phyloP scores from a whole-genome alignment of 2,797 vertebrate species.

The Notolabrus celidotus region DNA sequence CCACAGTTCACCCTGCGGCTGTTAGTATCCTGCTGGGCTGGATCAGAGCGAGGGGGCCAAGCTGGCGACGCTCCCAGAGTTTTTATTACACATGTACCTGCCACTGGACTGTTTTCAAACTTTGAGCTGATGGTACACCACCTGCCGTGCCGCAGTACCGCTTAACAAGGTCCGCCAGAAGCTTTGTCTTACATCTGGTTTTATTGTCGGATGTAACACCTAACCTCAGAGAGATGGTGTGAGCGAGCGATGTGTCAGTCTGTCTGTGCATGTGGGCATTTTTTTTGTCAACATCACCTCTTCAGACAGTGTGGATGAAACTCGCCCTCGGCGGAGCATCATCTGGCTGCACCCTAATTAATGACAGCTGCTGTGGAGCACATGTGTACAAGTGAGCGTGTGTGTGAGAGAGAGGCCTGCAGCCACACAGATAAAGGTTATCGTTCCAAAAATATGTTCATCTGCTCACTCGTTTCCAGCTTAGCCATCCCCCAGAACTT shows the following conservation, averaged over 20 bases:
- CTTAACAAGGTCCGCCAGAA: constrained; percentile 6
- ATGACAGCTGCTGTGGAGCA: constrained; percentile 68
- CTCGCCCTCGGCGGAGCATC: constrained; percentile 54
- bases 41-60: constrained; percentile 18
- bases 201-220: constrained; percentile 34
- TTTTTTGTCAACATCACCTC: constrained; percentile 58
- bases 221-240: constrained; percentile 29
- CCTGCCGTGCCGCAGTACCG: constrained; percentile 39
- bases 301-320: constrained; percentile 57
- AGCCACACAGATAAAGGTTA: constrained; percentile 78
- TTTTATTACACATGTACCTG: constrained; percentile 59
- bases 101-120: constrained; percentile 53
- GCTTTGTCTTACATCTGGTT: constrained; percentile 46
- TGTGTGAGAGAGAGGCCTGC: constrained; percentile 40
- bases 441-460: constrained; percentile 76
- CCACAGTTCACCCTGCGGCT: constrained; percentile 21
- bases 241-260: not conserved
- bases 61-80: constrained; percentile 55
- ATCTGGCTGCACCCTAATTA: constrained; percentile 77
- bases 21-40: constrained; percentile 47
- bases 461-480: constrained; percentile 59
- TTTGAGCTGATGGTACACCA: constrained; percentile 41
- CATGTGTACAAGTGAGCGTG: constrained; percentile 33
- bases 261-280: not conserved
- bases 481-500: constrained; percentile 43